Evolutionary conservation across 2,888 invertebrate genomes (phyloP).

Genomic region (Parnassius orleans): DNA sequence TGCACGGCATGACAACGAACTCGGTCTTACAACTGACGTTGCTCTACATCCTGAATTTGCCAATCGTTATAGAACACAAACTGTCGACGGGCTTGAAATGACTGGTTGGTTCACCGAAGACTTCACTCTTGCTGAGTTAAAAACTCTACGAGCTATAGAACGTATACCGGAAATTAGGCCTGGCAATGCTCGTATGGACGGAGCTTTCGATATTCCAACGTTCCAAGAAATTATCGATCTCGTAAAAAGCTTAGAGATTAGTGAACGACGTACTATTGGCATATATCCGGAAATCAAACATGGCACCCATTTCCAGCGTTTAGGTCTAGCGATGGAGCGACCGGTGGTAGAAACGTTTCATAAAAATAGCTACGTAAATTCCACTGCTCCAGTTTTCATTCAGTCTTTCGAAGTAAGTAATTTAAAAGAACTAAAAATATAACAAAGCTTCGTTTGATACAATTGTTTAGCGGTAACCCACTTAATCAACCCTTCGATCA

Average conservation of each 20-base stretch:
- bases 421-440: slow-evolving; percentile 60
- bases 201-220: slow-evolving; percentile 57
- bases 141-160: slow-evolving; percentile 62
- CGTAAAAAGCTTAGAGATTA: slow-evolving; percentile 59
- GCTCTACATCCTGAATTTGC: slow-evolving; percentile 57
- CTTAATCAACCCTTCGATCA: slow-evolving; percentile 59
- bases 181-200: slow-evolving; percentile 64
- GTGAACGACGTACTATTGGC: slow-evolving; percentile 56
- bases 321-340: slow-evolving; percentile 62
- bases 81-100: slow-evolving; percentile 50
- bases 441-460: slow-evolving; percentile 60
- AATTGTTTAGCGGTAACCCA: slow-evolving; percentile 47
- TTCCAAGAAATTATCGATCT: slow-evolving; percentile 70
- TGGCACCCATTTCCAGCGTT: slow-evolving; percentile 56
- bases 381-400: slow-evolving; percentile 59
- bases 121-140: slow-evolving; percentile 67
- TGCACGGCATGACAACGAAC: slow-evolving; percentile 68
- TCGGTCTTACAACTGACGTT: slow-evolving; percentile 62
- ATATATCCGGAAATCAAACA: slow-evolving; percentile 73
- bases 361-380: slow-evolving; percentile 56
- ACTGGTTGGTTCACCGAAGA: slow-evolving; percentile 73
- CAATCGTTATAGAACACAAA: slow-evolving; percentile 55
- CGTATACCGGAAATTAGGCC: slow-evolving; percentile 61
- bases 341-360: slow-evolving; percentile 59
- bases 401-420: slow-evolving; percentile 72